phyloP scores from a whole-genome alignment of 30 jellyfish, hydroid and myxozoan species.

The Pseudorhiza aurosa region DNA sequence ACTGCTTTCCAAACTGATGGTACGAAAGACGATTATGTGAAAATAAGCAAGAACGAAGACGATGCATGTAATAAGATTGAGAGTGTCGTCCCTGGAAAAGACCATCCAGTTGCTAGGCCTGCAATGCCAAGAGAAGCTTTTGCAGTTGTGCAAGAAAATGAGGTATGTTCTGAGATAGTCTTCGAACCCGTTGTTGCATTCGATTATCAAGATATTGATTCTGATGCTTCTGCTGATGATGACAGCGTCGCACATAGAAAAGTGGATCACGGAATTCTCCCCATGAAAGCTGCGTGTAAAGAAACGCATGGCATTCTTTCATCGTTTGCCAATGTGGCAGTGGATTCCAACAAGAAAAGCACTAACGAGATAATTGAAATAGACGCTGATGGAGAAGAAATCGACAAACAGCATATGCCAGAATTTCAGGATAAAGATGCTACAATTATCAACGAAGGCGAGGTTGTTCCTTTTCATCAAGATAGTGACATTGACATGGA shows the following conservation, averaged over 20 bases:
- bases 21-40: no score
- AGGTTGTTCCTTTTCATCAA: background rate
- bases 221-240: background rate
- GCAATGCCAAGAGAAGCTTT: no score
- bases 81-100: no score
- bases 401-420: background rate
- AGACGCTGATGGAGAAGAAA: constrained; percentile 3
- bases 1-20: no score
- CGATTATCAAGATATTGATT: background rate
- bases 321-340: background rate
- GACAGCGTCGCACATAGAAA: background rate
- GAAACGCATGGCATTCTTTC: background rate
- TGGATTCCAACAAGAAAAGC: background rate
- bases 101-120: no score
- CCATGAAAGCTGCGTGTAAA: background rate
- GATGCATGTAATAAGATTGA: no score
- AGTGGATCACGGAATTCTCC: background rate
- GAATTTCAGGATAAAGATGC: background rate
- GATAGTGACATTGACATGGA: background rate
- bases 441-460: background rate
- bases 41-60: no score
- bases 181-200: background rate
- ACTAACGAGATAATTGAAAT: background rate
- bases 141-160: no score
- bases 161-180: background rate